Base-by-base conservation (phyloP, 2,113 vertebrate genomes). In the Ctenomys sociabilis region DNA sequence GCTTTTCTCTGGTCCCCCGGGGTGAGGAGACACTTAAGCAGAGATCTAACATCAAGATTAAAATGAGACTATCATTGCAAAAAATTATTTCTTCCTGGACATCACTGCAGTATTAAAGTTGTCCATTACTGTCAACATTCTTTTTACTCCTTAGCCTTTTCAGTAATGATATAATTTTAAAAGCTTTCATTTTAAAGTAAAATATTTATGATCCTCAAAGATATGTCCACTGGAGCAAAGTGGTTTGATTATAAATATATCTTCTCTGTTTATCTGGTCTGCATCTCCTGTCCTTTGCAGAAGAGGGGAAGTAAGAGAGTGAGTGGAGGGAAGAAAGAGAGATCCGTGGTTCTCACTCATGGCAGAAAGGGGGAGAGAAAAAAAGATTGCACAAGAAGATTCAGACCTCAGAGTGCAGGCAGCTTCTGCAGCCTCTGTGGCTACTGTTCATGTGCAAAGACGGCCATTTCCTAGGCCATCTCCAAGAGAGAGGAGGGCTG, bases 61-160 rank as follows among this genome's bases (percentile, higher is more conserved):
- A 95, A 98, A 96, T 86, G 88, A 96, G 93, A 96, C 85, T 96
- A 82, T 96, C 96, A 91, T 81, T 84, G 94, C 83, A 97, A 96
- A 93, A 93, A 96, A 96, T 90, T 82, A 93, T 92, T 96, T 97
- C 95, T 97, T 97, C 88, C 93, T 92, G 96, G 96, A 97, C 87
- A 59, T 96, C 88, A 92, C 78, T 32, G 59, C 32, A 64, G 93
- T 96, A 98, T 97, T 96, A 97, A 97, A 98, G 95, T 89, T 97
- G 88, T 98, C 93, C 92, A 92, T 97, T 98, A 97, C 88, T 96
- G 91, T 94, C 96, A 96, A 82, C 64, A 5, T 57, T 54, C 32
- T 80, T 54, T 80, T 52, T 54, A 80, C 49, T 95, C 92, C 43
- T 75, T 87, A 96, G 88, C 43, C 93, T 96, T 95, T 95, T 92